Evolutionary conservation across 2,113 vertebrate species (phyloP).

Genomic region (Sciurus niger): DNA sequence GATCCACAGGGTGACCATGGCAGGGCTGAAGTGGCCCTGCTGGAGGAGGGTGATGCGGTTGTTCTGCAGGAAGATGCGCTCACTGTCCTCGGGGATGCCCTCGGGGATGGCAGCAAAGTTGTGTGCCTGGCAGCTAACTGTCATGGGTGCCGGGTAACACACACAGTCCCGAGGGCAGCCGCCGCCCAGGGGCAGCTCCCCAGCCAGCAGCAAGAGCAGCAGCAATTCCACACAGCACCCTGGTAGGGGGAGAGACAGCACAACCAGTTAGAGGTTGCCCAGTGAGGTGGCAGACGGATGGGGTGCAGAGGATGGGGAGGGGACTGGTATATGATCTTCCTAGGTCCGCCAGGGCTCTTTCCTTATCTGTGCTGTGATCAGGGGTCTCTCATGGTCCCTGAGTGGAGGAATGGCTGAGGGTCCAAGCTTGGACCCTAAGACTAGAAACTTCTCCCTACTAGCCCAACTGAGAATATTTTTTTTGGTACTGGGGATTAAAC

Average conservation of each 20-base stretch:
- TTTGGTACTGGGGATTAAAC: too few species aligned
- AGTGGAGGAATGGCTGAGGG: neutral
- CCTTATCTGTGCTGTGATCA: neutral
- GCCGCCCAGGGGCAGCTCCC: conserved; percentile 90
- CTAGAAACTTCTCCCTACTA: neutral
- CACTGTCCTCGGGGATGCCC: conserved; percentile 96
- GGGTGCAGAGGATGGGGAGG: too few species aligned
- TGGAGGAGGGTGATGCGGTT: conserved; percentile 96
- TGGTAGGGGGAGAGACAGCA: conserved; percentile 85
- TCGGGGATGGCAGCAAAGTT: conserved; percentile 95
- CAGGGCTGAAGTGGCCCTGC: conserved; percentile 96
- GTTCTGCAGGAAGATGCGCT: conserved; percentile 98
- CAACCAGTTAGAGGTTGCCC: conserved; percentile 79
- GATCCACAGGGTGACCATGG: conserved; percentile 97
- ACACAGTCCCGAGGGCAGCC: conserved; percentile 96
- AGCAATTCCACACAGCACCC: conserved; percentile 94
- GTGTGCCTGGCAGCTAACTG: conserved; percentile 98
- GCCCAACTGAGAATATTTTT: neutral
- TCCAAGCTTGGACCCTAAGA: neutral
- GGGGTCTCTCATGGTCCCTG: neutral
- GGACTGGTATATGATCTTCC: neutral
- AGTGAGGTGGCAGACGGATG: fast-evolving
- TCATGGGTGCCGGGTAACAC: conserved; percentile 98
- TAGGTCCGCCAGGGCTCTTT: neutral
- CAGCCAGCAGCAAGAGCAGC: conserved; percentile 93